Base-by-base conservation (phyloP, 2,797 vertebrate genomes). In the Xenentodon cancila region DNA sequence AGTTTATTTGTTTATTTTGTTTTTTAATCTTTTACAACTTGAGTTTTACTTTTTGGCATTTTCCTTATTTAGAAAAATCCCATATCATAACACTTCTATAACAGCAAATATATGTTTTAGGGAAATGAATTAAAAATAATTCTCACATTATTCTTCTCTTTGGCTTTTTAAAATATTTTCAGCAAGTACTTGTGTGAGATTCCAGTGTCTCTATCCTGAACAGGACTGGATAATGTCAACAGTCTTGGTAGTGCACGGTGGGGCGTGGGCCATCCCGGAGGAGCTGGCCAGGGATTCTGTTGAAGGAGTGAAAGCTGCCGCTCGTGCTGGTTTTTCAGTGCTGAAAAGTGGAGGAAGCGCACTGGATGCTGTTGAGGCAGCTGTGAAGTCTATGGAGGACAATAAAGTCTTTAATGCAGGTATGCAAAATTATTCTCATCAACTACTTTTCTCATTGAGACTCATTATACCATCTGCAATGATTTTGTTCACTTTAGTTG, bases 241-340 rank as follows among this genome's bases (percentile, higher is more conserved):
- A 15, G 89, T 94, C 7, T 25, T 95, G 13, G 91, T 95, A 0
- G 93, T 94, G 48, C 94, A 95, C 9, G 94, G 94, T 0, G 93
- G 94, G 0, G 94, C 93, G 0, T 94, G 93, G 92, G 87, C 92
- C 60, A 92, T 94, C 47, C 92, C 93, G 0, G 88, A 94, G 30
- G 44, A 82, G 8, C 69, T 92, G 71, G 84, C 87, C 19, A 45
- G 88, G 47, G 81, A 63, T 18, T 91, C 80, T 19, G 76, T 92
- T 25, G 77, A 67, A 9, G 94, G 93, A 53, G 92, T 94, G 1
- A 94, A 93, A 75, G 59, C 53, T 19, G 93, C 93, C 17, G 91
- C 88, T 2, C 9, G 53, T 5, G 64, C 68, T 19, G 93, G 91
- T 0, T 87, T 79, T 65, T 61, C 71, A 11, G 83, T 90, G 20